A percentile compares a stretch with the other conserved stretches of the same genome.
Conservation (phyloP, 1,140 invertebrate genomes). For the Scaptomyza montana region DNA sequence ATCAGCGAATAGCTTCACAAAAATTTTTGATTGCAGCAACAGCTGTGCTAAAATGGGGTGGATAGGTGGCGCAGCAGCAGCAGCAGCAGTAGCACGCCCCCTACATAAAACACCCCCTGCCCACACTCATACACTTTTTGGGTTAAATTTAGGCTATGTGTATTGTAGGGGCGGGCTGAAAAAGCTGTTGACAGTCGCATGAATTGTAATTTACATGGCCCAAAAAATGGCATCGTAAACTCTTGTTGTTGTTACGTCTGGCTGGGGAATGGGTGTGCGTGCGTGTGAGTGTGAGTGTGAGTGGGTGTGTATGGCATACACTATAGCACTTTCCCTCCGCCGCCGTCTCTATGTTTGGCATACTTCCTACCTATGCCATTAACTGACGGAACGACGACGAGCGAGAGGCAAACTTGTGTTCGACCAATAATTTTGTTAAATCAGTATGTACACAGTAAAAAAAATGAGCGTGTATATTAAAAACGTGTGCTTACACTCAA, state of each 20-base stretch:
- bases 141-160: neutral
- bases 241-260: conserved; percentile 22
- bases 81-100: neutral
- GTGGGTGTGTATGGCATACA: conserved; percentile 13
- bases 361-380: neutral
- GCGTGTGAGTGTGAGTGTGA: neutral
- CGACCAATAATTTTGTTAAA: conserved; percentile 22
- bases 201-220: conserved; percentile 38
- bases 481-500: neutral
- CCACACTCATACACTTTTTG: neutral
- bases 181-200: conserved; percentile 35
- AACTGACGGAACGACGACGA: conserved; percentile 3
- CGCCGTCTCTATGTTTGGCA: neutral
- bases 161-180: conserved; percentile 3
- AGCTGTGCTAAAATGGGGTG: conserved; percentile 2
- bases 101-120: too few species aligned
- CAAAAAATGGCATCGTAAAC: conserved; percentile 21
- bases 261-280: neutral
- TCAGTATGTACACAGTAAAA: neutral
- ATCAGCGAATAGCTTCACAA: conserved; percentile 10
- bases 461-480: neutral
- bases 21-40: conserved; percentile 28
- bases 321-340: neutral
- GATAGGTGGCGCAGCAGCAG: too few species aligned
- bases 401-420: conserved; percentile 21